A percentile compares a stretch with the other conserved stretches of the same genome.
These are phyloP conservation scores for Drusus annulatus DNA, from an alignment of 1,140 invertebrate genomes.

Conservation along the genomic window DNA sequence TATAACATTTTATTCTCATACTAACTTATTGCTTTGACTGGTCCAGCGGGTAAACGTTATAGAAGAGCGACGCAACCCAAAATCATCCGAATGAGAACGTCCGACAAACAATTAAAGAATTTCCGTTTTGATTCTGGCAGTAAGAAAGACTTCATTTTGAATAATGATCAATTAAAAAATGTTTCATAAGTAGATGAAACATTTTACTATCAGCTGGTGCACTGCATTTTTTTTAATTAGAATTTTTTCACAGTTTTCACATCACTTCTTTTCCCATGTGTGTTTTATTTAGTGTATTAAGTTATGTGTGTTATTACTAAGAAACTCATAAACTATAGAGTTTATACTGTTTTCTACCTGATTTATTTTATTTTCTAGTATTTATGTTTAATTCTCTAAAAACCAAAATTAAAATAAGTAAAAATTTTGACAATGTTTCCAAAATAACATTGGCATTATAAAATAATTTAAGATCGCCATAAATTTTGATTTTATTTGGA, in stretches of 20 bases:
- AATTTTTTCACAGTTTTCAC: slow-evolving; percentile 41
- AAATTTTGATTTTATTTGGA: too few species aligned
- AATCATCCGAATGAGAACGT: slow-evolving; percentile 71
- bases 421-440: too few species aligned
- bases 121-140: slow-evolving; percentile 75
- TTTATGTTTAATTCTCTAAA: too few species aligned
- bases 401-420: too few species aligned
- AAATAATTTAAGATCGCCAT: too few species aligned
- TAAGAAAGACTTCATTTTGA: slow-evolving; percentile 62
- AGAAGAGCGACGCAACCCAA: slow-evolving; percentile 69
- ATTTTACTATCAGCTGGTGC: slow-evolving; percentile 53
- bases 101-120: slow-evolving; percentile 72
- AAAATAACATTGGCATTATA: too few species aligned
- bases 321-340: not conserved
- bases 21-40: slow-evolving; percentile 56
- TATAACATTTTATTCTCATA: slow-evolving; percentile 13
- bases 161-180: slow-evolving; percentile 42
- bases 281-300: slow-evolving; percentile 41
- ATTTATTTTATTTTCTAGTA: too few species aligned
- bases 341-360: too few species aligned
- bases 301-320: slow-evolving; percentile 29
- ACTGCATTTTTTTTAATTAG: slow-evolving; percentile 47
- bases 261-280: slow-evolving; percentile 26
- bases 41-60: slow-evolving; percentile 63
- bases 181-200: slow-evolving; percentile 46